Percentiles rank a stretch among this genome's conserved stretches.
Conservation (phyloP, 2,113 vertebrate genomes). For the Misgurnus mizolepis region DNA sequence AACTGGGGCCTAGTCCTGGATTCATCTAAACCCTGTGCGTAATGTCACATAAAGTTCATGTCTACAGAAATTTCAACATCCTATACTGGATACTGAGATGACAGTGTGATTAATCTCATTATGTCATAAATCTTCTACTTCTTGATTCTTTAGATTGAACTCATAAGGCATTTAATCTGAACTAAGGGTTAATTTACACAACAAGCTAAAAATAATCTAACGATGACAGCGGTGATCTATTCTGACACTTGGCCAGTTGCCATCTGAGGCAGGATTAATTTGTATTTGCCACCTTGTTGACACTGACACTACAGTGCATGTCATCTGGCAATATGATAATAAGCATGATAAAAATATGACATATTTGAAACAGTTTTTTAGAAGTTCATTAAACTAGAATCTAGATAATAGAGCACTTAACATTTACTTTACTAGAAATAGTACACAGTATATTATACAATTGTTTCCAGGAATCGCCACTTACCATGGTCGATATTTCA, state of each 20-base stretch:
- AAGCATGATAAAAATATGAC: conserved; percentile 4
- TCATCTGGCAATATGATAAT: conserved; percentile 5
- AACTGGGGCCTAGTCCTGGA: too few relatives aligned
- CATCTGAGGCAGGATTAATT: conserved; percentile 28
- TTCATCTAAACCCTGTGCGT: too few relatives aligned
- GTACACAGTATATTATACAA: too few relatives aligned
- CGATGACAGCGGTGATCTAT: conserved; percentile 31
- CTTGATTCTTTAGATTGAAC: conserved; percentile 37
- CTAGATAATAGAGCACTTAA: neutral
- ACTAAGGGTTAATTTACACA: conserved; percentile 39
- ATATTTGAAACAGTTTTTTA: neutral
- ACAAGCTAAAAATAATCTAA: conserved; percentile 34
- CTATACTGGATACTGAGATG: conserved; percentile 19
- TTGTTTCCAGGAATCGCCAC: neutral
- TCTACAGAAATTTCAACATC: conserved; percentile 31
- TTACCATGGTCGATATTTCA: neutral
- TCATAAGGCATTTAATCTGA: conserved; percentile 36
- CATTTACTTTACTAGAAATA: neutral
- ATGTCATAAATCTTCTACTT: conserved; percentile 21
- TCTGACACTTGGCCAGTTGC: conserved; percentile 2
- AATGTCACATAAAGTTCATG: neutral
- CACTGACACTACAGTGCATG: conserved; percentile 1
- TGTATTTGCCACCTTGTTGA: conserved; percentile 29
- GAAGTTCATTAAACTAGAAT: neutral
- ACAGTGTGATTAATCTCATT: conserved; percentile 37